Base-by-base conservation (phyloP, 2,113 vertebrate genomes). In the Ranitomeya variabilis region DNA sequence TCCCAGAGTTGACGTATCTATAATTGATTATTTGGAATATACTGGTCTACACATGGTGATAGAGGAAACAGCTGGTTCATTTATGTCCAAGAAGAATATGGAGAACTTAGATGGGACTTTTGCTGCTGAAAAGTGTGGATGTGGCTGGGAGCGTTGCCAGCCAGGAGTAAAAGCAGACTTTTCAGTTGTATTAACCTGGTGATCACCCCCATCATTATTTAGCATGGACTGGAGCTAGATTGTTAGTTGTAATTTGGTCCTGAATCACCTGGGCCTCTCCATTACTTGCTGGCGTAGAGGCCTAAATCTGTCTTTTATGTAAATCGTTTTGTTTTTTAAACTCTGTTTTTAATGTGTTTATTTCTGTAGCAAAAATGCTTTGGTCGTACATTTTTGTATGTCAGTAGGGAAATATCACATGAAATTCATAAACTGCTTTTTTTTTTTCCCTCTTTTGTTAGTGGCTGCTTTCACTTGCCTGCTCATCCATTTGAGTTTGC, bases 21-120 rank as follows among this genome's bases (percentile, higher is more conserved):
- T 52, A 37, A 19, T 21, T 21, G 73, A 76, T 76, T 52, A 21
- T 31, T 51, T 52, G 73, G 45, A 76, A 37, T 76, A 21, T 52
- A 76, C 16, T 51, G 37, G 37, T 51, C 73, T 76, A 21, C 73
- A 52, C 52, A 52, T 76, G 73, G 73, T 52, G 45, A 76, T 52
- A 45, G 45, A 76, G 73, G 73, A 21, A 76, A 76, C 73, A 76
- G 73, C 52, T 76, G 73, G 73, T 51, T 51, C 71, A 74, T 74
- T 74, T 74, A 74, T 74, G 71, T 74, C 71, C 45, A 9, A 19
- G 73, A 19, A 52, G 18, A 76, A 52, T 76, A 76, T 76, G 73
- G 73, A 76, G 37, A 76, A 74, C 37, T 18, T 74, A 74, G 71
- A 80, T 55, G 78, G 78, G 45, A 23, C 78, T 23, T 80, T 54